Conservation (phyloP, 1,140 invertebrate species). For the Pachypsylla venusta region DNA sequence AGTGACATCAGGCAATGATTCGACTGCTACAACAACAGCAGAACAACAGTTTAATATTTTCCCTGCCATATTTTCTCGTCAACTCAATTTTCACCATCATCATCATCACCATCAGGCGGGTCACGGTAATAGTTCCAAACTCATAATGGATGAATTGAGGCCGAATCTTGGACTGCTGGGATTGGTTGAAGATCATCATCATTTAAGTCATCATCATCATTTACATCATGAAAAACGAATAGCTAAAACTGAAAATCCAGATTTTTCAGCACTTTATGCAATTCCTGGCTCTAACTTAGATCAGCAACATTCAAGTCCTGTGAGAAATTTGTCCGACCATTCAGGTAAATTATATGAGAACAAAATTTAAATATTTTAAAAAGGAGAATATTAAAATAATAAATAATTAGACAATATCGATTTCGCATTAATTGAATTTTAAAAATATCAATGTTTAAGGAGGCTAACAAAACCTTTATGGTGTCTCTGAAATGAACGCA, state of each 20-base stretch:
- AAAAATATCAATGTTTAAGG: no score
- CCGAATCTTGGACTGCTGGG: slow-evolving; percentile 65
- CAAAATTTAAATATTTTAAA: no score
- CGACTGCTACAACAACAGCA: slow-evolving; percentile 24
- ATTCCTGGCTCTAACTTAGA: slow-evolving; percentile 24
- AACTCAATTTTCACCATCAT: slow-evolving; percentile 49
- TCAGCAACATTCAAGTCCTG: slow-evolving; percentile 39
- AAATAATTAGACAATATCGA: no score
- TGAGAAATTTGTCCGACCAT: slow-evolving; percentile 41
- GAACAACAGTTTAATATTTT: slow-evolving; percentile 77
- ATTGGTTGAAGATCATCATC: slow-evolving; percentile 53
- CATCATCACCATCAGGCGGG: slow-evolving; percentile 17
- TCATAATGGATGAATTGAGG: slow-evolving; percentile 70
- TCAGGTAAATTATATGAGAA: slow-evolving; percentile 30
- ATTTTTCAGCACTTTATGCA: slow-evolving; percentile 58
- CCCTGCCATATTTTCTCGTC: slow-evolving; percentile 70
- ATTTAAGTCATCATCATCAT: slow-evolving; percentile 42
- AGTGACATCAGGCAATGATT: slow-evolving; percentile 1
- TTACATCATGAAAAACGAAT: slow-evolving; percentile 24
- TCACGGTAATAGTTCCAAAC: slow-evolving; percentile 30
- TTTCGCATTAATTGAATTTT: no score
- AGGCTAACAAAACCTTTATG: no score
- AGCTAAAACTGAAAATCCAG: slow-evolving; percentile 46
- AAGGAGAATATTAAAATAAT: no score
- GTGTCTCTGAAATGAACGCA: no score